Base-by-base conservation (phyloP, 2,797 vertebrate genomes). In the Micropoecilia bifurca region DNA sequence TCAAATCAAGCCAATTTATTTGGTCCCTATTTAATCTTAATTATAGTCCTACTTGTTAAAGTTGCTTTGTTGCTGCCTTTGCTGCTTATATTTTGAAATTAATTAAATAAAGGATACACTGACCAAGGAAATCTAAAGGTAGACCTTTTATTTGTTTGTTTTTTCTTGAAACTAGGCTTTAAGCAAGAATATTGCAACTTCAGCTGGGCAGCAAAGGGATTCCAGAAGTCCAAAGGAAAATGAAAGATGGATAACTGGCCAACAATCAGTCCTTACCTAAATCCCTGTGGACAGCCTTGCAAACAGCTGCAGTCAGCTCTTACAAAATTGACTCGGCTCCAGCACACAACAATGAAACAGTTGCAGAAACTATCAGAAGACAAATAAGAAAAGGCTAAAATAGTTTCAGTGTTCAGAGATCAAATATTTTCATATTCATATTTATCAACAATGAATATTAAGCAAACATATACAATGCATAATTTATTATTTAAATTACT, bases 151-250 rank as follows among this genome's bases (percentile, higher is more conserved):
- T 39, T 69, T 41, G 25, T 69, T 30, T 59, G 20, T 41, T 66
- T 20, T 66, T 36, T 43, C 0, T 25, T 25, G 20, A 43, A 41
- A 25, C 36, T 41, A 69, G 7, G 41, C 36, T 43, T 12, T 25
- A 43, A 68, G 39, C 66, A 43, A 43, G 39, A 41, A 43, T 69
- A 69, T 69, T 69, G 66, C 66, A 68, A 25, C 39, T 43, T 69
- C 66, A 69, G 36, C 36, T 41, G 33, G 36, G 57, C 57, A 61
- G 16, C 59, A 63, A 63, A 14, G 16, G 0, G 30, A 18, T 33
- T 63, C 30, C 59, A 20, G 36, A 20, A 41, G 20, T 43, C 25
- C 36, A 68, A 68, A 68, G 20, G 20, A 68, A 63, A 68, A 68
- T 68, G 39, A 43, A 68, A 41, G 66, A 69, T 69, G 66, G 66